These are phyloP conservation scores for Odontocolon sp. DNA, from an alignment of 2,888 invertebrate genomes.

Conservation along the genomic window DNA sequence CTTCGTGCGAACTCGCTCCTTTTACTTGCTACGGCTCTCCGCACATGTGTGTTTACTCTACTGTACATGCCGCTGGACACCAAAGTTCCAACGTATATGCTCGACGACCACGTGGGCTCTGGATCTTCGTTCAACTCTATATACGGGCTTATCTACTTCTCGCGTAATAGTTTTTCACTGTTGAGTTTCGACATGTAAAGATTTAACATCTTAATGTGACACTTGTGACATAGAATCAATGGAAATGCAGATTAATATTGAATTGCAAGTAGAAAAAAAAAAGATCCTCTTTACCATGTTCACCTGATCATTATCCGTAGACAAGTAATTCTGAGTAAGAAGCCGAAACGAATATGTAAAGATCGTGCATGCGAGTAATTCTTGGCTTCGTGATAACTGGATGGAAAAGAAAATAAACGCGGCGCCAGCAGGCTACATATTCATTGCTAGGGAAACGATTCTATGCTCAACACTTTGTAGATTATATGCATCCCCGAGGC, in stretches of 20 bases:
- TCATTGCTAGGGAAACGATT: constrained; percentile 28
- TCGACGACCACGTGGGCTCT: constrained; percentile 36
- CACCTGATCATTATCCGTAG: constrained; percentile 12
- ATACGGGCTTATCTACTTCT: constrained; percentile 47
- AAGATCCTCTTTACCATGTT: neutral
- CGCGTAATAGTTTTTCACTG: constrained; percentile 55
- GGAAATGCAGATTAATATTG: too few relatives aligned
- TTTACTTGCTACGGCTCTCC: constrained; percentile 27
- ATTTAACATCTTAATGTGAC: neutral
- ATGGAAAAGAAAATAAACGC: constrained; percentile 34
- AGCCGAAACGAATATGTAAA: constrained; percentile 59
- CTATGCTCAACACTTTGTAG: constrained; percentile 7
- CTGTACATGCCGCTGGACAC: constrained; percentile 7
- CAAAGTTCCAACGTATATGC: constrained; percentile 18
- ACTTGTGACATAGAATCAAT: neutral
- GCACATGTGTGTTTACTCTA: neutral
- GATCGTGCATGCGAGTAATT: constrained; percentile 32
- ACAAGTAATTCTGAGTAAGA: constrained; percentile 51
- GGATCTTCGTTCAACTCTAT: constrained; percentile 25
- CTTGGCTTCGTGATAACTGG: constrained; percentile 41
- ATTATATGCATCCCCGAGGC: constrained; percentile 26
- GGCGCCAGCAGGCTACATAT: constrained; percentile 45
- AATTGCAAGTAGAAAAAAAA: neutral
- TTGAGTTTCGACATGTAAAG: constrained; percentile 15
- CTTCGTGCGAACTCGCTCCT: constrained; percentile 62